Evolutionary conservation across 2,888 invertebrate genomes (phyloP).

Genomic region (Therioaphis trifolii): DNA sequence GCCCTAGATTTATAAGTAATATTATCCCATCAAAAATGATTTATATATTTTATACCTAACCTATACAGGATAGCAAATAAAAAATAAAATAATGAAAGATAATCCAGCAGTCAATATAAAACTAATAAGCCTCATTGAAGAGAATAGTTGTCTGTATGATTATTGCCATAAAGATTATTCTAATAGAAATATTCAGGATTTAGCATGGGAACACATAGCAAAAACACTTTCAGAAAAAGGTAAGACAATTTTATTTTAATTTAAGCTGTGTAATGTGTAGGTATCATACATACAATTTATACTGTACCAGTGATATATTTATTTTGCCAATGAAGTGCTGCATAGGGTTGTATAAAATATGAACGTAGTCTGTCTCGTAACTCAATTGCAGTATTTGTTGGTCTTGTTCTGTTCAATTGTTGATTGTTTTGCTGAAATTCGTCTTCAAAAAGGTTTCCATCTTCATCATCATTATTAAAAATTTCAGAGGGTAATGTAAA

Average conservation of each 20-base stretch:
- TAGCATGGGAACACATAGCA: slow-evolving; percentile 63
- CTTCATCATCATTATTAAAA: neutral
- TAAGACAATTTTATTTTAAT: slow-evolving; percentile 39
- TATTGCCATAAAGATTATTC: slow-evolving; percentile 60
- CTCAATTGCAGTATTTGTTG: slow-evolving; percentile 9
- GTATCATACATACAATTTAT: neutral
- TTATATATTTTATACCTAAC: neutral
- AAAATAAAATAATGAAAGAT: slow-evolving; percentile 60
- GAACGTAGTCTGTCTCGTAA: slow-evolving; percentile 3
- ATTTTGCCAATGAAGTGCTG: neutral
- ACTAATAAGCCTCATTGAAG: slow-evolving; percentile 63
- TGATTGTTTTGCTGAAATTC: neutral
- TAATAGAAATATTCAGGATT: slow-evolving; percentile 62
- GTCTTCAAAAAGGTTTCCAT: slow-evolving; percentile 9
- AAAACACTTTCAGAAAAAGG: slow-evolving; percentile 46
- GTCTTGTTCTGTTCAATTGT: slow-evolving; percentile 7
- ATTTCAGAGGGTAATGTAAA: neutral
- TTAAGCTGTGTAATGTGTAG: neutral
- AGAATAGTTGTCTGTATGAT: slow-evolving; percentile 62
- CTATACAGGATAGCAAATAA: no score
- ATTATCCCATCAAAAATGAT: neutral
- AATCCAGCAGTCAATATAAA: slow-evolving; percentile 64
- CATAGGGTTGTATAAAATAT: slow-evolving; percentile 14
- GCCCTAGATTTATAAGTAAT: neutral
- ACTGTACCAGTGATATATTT: neutral